These are phyloP conservation scores for Neoscelio sp. DNA, from an alignment of 2,888 invertebrate species.

Conservation along the genomic window DNA sequence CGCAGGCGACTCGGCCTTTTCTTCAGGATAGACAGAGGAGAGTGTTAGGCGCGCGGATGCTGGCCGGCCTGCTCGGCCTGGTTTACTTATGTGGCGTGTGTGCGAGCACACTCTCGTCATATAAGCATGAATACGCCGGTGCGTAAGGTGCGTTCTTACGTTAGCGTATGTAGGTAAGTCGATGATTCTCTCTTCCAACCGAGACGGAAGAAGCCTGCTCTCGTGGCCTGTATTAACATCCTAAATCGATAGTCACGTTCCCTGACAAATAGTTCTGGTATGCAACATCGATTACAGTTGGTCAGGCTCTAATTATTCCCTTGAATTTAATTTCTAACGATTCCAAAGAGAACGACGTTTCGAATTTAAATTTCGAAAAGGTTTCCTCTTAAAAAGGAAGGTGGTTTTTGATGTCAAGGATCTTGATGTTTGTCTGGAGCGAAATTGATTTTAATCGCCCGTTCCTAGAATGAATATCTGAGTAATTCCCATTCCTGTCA, in stretches of 20 bases:
- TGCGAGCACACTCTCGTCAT: conserved; percentile 63
- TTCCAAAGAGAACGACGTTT: conserved; percentile 26
- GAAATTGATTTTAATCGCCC: no score
- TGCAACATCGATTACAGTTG: conserved; percentile 59
- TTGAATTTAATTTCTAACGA: conserved; percentile 34
- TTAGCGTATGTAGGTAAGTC: conserved; percentile 75
- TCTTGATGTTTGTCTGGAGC: no score
- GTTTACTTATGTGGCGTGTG: conserved; percentile 75
- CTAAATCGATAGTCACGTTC: conserved; percentile 61
- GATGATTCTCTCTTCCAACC: conserved; percentile 67
- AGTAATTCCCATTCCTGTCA: no score
- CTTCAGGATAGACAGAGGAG: conserved; percentile 78
- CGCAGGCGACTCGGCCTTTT: conserved; percentile 71
- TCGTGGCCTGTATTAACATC: conserved; percentile 76
- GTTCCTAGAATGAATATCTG: no score
- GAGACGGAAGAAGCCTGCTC: conserved; percentile 74
- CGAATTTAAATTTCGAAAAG: conserved; percentile 42
- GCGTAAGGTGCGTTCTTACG: conserved; percentile 77
- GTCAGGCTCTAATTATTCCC: conserved; percentile 75
- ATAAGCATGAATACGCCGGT: conserved; percentile 70
- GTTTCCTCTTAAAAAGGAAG: conserved; percentile 25
- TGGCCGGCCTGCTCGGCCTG: conserved; percentile 79
- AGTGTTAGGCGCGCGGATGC: conserved; percentile 81
- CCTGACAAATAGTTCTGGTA: conserved; percentile 49
- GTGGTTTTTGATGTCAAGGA: conserved; percentile 11